These are phyloP conservation scores for Manacus vitellinus DNA, from an alignment of 2,113 vertebrate species.

Conservation along the genomic window DNA sequence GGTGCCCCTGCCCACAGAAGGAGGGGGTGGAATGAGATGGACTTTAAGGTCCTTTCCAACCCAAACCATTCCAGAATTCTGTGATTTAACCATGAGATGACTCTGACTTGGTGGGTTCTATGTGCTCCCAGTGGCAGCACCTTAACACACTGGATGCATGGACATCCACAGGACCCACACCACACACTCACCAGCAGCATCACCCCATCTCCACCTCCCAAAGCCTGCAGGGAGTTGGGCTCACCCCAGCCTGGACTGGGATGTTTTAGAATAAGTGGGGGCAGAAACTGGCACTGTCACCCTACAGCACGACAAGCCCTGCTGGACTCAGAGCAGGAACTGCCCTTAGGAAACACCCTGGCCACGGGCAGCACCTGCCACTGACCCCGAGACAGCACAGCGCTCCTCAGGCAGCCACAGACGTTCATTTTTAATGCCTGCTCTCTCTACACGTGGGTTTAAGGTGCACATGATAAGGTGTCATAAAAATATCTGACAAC, in stretches of 20 bases:
- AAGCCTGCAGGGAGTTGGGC: background rate
- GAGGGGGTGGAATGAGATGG: background rate
- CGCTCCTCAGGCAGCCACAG: rapidly evolving
- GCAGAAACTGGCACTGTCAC: background rate
- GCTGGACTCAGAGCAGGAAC: background rate
- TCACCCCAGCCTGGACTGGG: rapidly evolving
- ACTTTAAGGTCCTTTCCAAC: background rate
- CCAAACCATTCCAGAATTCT: background rate
- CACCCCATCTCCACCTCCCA: background rate
- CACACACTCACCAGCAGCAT: background rate
- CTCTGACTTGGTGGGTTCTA: background rate
- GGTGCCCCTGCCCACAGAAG: background rate
- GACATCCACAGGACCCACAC: rapidly evolving
- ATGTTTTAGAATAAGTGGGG: rapidly evolving
- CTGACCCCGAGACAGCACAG: background rate
- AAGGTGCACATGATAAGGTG: background rate
- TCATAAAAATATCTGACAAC: background rate
- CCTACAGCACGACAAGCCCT: rapidly evolving
- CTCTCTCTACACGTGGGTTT: background rate
- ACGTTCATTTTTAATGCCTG: background rate
- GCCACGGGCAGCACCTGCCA: background rate
- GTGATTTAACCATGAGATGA: background rate
- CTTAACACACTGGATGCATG: background rate
- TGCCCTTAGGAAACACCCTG: background rate
- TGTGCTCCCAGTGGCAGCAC: background rate